Conservation (phyloP, 2,888 invertebrate species). For the Lepidocyrtoides sp. region DNA sequence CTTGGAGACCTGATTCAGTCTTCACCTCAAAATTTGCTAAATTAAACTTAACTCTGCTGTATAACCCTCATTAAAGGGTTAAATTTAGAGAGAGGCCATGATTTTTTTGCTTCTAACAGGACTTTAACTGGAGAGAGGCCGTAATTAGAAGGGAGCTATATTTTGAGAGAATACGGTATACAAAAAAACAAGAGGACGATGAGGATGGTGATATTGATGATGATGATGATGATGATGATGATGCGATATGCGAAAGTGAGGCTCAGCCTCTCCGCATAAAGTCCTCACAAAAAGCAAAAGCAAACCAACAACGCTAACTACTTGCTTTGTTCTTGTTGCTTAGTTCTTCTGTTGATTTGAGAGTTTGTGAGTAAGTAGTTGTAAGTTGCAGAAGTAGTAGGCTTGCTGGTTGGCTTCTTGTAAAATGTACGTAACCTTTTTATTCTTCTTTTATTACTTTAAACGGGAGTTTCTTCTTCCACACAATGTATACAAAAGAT, state of each 20-base stretch:
- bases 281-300: background rate
- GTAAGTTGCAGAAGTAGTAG: background rate
- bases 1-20: too few relatives aligned
- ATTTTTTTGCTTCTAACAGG: too few relatives aligned
- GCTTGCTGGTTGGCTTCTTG: background rate
- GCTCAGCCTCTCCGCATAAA: conserved; percentile 3
- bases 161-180: too few relatives aligned
- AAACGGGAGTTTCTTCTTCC: background rate
- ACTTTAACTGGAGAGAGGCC: too few relatives aligned
- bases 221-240: conserved; percentile 12
- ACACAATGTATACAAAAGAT: conserved; percentile 27
- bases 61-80: too few relatives aligned
- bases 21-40: too few relatives aligned
- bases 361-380: conserved; percentile 15
- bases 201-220: too few relatives aligned
- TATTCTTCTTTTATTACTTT: background rate
- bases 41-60: too few relatives aligned
- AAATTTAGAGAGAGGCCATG: too few relatives aligned
- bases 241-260: conserved; percentile 44
- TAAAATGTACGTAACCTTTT: conserved; percentile 53
- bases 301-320: conserved; percentile 54
- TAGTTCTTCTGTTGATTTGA: conserved; percentile 53
- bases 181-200: conserved; percentile 13
- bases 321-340: conserved; percentile 61
- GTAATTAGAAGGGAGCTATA: too few relatives aligned